phyloP scores from a whole-genome alignment of 2,888 invertebrate genomes.

The Standfussiana lucernea region DNA sequence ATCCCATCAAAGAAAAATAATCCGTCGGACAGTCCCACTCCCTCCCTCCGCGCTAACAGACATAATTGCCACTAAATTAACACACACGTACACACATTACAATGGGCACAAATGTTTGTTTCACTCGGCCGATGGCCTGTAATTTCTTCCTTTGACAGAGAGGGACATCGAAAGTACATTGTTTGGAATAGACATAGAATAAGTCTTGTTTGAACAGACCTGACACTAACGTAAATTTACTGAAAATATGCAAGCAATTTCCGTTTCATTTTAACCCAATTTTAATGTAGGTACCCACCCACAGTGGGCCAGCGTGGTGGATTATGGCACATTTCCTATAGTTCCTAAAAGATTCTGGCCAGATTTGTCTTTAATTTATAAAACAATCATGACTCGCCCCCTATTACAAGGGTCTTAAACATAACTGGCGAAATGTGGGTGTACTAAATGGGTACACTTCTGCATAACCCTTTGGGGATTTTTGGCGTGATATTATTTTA shows the following conservation, averaged over 20 bases:
- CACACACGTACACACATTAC: conserved; percentile 36
- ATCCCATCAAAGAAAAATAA: neutral
- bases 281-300: neutral
- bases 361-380: no score
- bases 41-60: conserved; percentile 8
- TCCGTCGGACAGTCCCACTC: neutral
- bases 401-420: neutral
- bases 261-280: neutral
- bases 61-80: conserved; percentile 52
- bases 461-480: neutral
- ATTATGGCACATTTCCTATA: neutral
- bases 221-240: neutral
- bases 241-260: neutral
- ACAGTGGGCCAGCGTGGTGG: neutral
- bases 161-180: conserved; percentile 44
- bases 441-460: neutral
- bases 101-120: conserved; percentile 54
- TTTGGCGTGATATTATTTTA: neutral
- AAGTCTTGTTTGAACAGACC: conserved; percentile 11
- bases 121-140: conserved; percentile 53
- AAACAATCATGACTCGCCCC: no score
- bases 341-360: no score
- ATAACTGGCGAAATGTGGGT: neutral
- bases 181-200: conserved; percentile 46
- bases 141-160: conserved; percentile 70